phyloP scores from a whole-genome alignment of 2,113 vertebrate species.

The Orientallactaga bullata region DNA sequence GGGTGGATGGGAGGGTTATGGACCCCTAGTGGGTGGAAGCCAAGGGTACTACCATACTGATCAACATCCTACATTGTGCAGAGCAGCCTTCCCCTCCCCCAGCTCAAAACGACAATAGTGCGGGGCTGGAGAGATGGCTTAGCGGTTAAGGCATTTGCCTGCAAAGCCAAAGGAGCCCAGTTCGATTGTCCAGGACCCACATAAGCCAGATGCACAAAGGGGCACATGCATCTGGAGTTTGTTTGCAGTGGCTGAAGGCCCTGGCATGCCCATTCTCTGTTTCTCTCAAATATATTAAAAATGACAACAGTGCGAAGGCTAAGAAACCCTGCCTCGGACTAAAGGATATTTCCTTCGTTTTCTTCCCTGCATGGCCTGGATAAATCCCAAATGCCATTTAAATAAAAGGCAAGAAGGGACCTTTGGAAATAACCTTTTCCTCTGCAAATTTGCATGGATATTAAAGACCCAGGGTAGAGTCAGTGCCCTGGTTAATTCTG shows the following conservation, averaged over 20 bases:
- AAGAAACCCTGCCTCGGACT: not conserved
- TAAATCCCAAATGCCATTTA: not conserved
- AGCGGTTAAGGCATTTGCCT: no score
- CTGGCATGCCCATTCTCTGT: no score
- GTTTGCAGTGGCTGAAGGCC: no score
- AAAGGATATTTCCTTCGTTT: not conserved
- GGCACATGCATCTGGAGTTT: no score
- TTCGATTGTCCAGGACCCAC: no score
- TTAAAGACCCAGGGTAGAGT: not conserved
- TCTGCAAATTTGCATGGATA: constrained; percentile 20
- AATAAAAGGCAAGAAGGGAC: constrained; percentile 6
- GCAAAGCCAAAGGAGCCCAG: no score
- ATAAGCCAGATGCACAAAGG: no score
- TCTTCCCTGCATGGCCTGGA: not conserved
- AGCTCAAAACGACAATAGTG: not conserved
- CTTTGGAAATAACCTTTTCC: constrained; percentile 22
- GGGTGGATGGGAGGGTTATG: not conserved
- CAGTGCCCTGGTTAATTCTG: constrained; percentile 4
- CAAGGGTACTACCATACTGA: not conserved
- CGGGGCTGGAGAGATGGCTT: no score
- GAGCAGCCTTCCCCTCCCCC: no score
- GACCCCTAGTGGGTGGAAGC: not conserved
- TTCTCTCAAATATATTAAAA: no score
- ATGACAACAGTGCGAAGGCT: not conserved
- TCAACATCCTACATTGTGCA: not conserved